Evolutionary conservation across 2,797 vertebrate species (phyloP), one percentile per base, ranked within the genome.

Genomic region (Sarcoramphus papa): DNA sequence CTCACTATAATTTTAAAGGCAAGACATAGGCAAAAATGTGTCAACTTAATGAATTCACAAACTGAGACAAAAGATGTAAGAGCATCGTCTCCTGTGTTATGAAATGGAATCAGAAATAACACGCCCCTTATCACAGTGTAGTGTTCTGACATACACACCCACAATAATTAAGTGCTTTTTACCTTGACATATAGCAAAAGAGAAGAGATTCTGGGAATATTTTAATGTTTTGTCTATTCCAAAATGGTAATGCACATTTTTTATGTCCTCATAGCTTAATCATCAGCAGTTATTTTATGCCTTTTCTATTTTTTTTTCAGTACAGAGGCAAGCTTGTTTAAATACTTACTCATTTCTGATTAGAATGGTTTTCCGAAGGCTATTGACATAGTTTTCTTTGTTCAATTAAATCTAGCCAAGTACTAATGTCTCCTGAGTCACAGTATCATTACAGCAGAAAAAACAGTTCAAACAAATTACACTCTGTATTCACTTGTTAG

Each of bases 371-470:
- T 72, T 68, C 92, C 68, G 62, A 74, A 77, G 73, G 74, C 70
- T 89, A 33, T 77, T 90, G 64, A 90, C 63, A 89, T 74, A 84
- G 64, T 84, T 93, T 96, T 67, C n/a, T 86, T 83, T 92, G 79
- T 86, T 92, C 69, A 72, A 14, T 84, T 83, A 93, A 92, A 78
- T 63, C 21, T 85, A 57, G 30, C 40, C 28, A 83, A 56, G n/a
- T 76, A 14, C 50, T 96, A 65, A 80, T 89, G 86, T 89, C 57
- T 91, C 60, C 19, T 51, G 35, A 87, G 41, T 88, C 93, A 84
- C 57, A 56, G 12, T 83, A 54, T 76, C 84, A 50, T 67, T 88
- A 48, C 48, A 92, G 45, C 86, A 69, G 79, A 60, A 23, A 65
- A 90, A 88, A 24, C 54, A 67, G 40, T 77, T 93, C 69, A 81